Base-by-base conservation (phyloP, 2,888 invertebrate genomes). In the Nomada fabriciana region DNA sequence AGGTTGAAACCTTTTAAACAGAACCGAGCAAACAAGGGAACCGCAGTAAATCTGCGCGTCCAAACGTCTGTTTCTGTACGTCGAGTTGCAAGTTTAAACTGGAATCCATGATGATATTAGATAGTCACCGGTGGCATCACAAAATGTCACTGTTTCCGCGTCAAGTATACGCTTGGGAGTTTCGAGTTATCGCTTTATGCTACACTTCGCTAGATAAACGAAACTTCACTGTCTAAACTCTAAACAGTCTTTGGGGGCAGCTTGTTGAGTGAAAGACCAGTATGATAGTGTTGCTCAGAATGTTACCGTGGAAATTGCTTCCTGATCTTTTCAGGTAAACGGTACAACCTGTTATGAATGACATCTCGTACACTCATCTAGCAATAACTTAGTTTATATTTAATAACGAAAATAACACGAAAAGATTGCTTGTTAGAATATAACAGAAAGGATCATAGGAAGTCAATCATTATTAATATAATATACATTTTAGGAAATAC, bases 11-110 rank as follows among this genome's bases (percentile, higher is more conserved):
- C 25, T 72, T 68, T 47, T 29, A 47, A 20, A 9, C 18, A 13
- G 36, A 23, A 23, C n/a, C 20, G 57, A 23, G 43, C 9, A 47
- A 59, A 64, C 43, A 20, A 20, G 74, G 67, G 61, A 61, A 74
- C 67, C 61, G 71, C 74, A 63, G 72, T 77, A 73, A 80, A 83
- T 70, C 72, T 50, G 15, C 53, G 43, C 70, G 36, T 50, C 43
- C n/a, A 20, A 15, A 59, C 36, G 20, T 23, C 20, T 13, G 47
- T 42, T 15, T 29, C 23, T 57, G 18, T 72, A 29, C 29, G 63
- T 63, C 64, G 57, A 67, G 43, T 61, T 61, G 68, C 63, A 65
- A 72, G 71, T 50, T 18, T 13, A 25, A 36, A 76, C 13, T n/a
- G 47, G 65, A 60, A 71, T 76, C 50, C 23, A 5, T 4, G 15